These are phyloP conservation scores for Tenodera sinensis DNA, from an alignment of 2,888 invertebrate genomes.

Conservation along the genomic window DNA sequence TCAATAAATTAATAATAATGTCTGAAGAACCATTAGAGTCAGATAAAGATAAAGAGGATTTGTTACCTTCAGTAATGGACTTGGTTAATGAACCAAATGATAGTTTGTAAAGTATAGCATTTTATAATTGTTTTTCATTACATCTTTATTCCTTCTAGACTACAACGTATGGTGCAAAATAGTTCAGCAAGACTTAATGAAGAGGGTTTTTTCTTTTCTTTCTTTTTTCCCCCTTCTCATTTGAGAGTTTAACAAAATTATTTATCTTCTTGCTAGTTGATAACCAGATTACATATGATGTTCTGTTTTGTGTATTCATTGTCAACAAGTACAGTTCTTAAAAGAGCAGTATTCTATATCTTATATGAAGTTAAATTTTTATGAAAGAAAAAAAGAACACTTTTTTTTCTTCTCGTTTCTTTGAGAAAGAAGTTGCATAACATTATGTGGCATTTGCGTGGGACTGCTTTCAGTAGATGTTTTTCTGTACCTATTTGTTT, in stretches of 20 bases:
- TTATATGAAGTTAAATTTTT: neutral
- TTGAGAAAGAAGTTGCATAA: neutral
- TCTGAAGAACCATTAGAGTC: neutral
- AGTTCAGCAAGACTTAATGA: neutral
- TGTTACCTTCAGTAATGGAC: slow-evolving; percentile 18
- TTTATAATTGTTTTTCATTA: neutral
- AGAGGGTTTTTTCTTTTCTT: neutral
- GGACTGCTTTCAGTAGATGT: neutral
- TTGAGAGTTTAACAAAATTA: neutral
- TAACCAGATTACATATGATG: neutral
- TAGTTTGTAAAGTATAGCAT: neutral
- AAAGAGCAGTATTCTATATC: neutral
- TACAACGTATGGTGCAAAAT: neutral
- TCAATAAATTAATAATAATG: neutral
- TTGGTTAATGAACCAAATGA: slow-evolving; percentile 13
- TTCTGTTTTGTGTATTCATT: neutral
- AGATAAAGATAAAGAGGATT: neutral
- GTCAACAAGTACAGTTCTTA: neutral
- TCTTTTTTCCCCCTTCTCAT: neutral
- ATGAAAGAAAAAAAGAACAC: neutral
- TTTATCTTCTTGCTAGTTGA: neutral
- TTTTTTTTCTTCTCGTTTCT: neutral
- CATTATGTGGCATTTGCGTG: neutral
- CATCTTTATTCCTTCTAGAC: neutral
- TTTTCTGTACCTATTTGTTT: neutral